Base-by-base conservation (phyloP, 2,888 invertebrate genomes). In the Cylloceria caligata region DNA sequence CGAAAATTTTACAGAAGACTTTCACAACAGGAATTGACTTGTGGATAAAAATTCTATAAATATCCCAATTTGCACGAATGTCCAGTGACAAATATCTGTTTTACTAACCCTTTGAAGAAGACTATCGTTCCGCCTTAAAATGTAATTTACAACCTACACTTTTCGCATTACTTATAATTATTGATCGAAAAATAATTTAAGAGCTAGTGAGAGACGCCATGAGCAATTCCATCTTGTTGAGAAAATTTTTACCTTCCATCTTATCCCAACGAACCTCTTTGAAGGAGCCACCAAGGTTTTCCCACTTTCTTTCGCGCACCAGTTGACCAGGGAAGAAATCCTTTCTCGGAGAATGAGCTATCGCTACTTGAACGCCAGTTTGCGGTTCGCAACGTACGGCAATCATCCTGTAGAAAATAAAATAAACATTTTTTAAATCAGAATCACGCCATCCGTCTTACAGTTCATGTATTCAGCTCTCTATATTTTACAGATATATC, bases 221-320 rank as follows among this genome's bases (percentile, higher is more conserved):
- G 4, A 99, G 94, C 87, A 98, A 94, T 93, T 99, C 99, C 96
- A 99, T 97, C 94, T 99, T 99, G 90, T 98, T 98, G 5, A 98
- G 94, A 92, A 99, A 98, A 93, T 98, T 99, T 90, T 97, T 97
- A 68, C 99, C 99, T 92, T 99, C 98, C 95, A 99, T 97, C 93
- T 97, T 98, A 85, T 98, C 98, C 92, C 98, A 95, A 87, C 97
- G 95, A 19, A 97, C 97, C 94, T 98, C 97, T 91, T 97, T 96
- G 93, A 98, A 98, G 65, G 97, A 96, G 27, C 98, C 98, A n/a
- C 98, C 97, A 0, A 98, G 94, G 93, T 98, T 97, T 90, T 98
- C 97, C 98, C 98, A 99, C 91, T 98, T 97, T 87, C 97, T 95
- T 89, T 98, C 97, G 82, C 97, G 97, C 2, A 98, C 97, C 79